Percentiles rank a stretch among this genome's conserved stretches.
phyloP scores from a whole-genome alignment of 2,888 invertebrate genomes.

The Caenorhabditis sulstoni region DNA sequence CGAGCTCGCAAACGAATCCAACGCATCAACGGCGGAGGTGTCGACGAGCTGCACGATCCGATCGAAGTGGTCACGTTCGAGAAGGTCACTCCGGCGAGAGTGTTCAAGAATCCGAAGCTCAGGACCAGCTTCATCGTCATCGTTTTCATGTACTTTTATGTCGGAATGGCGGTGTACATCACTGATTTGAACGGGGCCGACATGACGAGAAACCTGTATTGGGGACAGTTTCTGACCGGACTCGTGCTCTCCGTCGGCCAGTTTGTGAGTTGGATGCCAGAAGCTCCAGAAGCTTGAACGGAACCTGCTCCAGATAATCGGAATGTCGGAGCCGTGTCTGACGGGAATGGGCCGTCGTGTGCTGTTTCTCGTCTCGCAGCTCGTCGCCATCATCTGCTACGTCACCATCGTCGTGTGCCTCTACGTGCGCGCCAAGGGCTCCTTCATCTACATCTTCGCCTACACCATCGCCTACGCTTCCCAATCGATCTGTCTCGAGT shows the following conservation, averaged over 20 bases:
- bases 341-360: conserved; percentile 49
- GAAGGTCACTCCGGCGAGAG: conserved; percentile 26
- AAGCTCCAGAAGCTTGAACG: too few species aligned
- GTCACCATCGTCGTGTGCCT: conserved; percentile 31
- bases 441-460: conserved; percentile 17
- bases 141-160: conserved; percentile 53
- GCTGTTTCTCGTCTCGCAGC: conserved; percentile 46
- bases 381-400: conserved; percentile 48
- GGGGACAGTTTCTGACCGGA: conserved; percentile 55
- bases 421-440: conserved; percentile 24
- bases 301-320: conserved; percentile 37
- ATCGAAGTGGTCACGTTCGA: conserved; percentile 15
- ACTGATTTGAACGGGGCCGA: conserved; percentile 59
- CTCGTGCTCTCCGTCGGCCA: conserved; percentile 37
- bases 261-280: conserved; percentile 46
- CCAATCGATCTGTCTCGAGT: conserved; percentile 55
- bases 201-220: conserved; percentile 56
- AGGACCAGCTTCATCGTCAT: conserved; percentile 39
- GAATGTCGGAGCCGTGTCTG: conserved; percentile 44
- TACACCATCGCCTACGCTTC: conserved; percentile 51
- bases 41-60: conserved; percentile 1
- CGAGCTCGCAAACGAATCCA: conserved; percentile 27
- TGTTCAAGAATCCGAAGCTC: conserved; percentile 15
- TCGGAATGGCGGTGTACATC: conserved; percentile 52
- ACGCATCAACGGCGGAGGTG: conserved; percentile 9